Base-by-base conservation (phyloP, 2,888 invertebrate genomes). In the Agrotis exclamationis region DNA sequence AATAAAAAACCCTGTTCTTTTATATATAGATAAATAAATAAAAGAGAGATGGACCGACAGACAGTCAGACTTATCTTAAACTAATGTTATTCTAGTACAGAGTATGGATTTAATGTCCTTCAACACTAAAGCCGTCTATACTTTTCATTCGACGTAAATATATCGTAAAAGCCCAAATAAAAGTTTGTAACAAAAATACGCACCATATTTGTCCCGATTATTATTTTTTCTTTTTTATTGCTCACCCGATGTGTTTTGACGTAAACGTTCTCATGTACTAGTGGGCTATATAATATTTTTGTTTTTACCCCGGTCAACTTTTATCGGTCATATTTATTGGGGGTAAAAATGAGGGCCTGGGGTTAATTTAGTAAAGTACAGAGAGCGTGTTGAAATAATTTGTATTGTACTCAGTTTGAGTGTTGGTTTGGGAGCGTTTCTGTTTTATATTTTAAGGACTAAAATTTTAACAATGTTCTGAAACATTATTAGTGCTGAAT, bases 251-350 rank as follows among this genome's bases (percentile, higher is more conserved):
- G 69, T 84, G 70, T 74, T 79, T 67, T 70, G 76, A 70, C 82
- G 58, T 69, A 74, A 70, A 65, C 44, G 67, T 59, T 58, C 54
- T 56, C 59, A 33, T 70, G 45, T 59, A 50, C n/a, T 63, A 56
- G 64, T 79, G 16, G 56, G 48, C 33, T 33, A 33, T 56, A 6
- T 33, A 51, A 69, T 62, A 57, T 54, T 56, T 54, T 64, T 64
- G 48, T 77, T 81, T 82, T 83, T 83, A 75, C 54, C 68, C 50
- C 75, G 78, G 83, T 78, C 63, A 73, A 78, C 39, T 72, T 82
- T 83, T 80, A 75, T 66, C 56, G 59, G 63, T 24, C 28, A 63
- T 72, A 69, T 39, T 39, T 72, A 74, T 73, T 64, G 63, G 39
- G 33, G 69, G 48, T 58, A 28, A 57, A 48, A 78, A 63, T 67